Base-by-base conservation (phyloP, 2,888 invertebrate genomes). In the Cephus rjabovi region DNA sequence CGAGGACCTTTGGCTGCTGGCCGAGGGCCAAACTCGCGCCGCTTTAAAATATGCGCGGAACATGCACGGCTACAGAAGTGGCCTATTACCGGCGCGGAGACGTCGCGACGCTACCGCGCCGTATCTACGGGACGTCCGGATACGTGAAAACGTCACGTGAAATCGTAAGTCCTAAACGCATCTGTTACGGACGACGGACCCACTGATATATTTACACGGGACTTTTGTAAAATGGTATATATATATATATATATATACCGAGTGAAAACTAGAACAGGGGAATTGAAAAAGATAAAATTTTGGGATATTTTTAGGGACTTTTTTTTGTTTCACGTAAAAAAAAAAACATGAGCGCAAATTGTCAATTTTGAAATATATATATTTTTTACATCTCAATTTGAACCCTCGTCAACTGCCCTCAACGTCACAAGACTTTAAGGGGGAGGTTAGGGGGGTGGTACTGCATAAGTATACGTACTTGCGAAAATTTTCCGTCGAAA, bases 11-110 rank as follows among this genome's bases (percentile, higher is more conserved):
- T 81, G 80, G 79, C 81, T 79, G 73, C 75, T 83, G 83, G 84
- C 82, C 34, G n/a, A 11, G 69, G 70, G 86, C 86, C 86, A 86
- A 77, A 40, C 81, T 79, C 80, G 74, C 79, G 74, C 75, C 79
- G 73, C 35, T 74, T 76, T 78, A 84, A 86, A 85, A 86, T 85
- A 85, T 81, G 80, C 83, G 80, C 75, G 80, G 79, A 83, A 82
- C 83, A 82, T 75, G 79, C 77, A 69, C 76, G 69, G 78, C 76
- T 71, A 35, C 73, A 71, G 12, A 34, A 71, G 69, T 70, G 75
- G 75, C 81, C 80, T 82, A 84, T 86, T 83, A 82, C 79, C 79
- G 78, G 82, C 1, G 56, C 23, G 56, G 56, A 56, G 56, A 40
- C 40, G 56, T 56, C 56, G 56, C 56, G 56, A 56, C 56, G 56